Base-by-base conservation (phyloP, 2,888 invertebrate genomes). In the Heteromurus nitidus region DNA sequence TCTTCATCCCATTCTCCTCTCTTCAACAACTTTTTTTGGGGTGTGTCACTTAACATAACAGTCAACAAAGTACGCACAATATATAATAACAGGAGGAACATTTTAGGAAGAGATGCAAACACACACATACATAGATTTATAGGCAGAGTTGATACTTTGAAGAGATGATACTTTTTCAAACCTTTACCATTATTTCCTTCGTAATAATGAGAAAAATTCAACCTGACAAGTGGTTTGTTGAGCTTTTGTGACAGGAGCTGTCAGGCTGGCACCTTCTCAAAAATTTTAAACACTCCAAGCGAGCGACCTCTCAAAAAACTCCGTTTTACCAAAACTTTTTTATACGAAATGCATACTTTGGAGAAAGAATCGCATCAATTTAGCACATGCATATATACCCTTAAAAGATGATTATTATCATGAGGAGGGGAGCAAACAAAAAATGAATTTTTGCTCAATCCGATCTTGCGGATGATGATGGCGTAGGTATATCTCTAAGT, bases 191-290 rank as follows among this genome's bases (percentile, higher is more conserved):
- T 26, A n/a, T 22, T 60, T 76, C 26, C 36, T 58, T n/a, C n/a
- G 67, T 70, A 62, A 65, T 68, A 69, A 82, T 70, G 64, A 64
- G 65, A 74, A 65, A 74, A 74, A 64, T 74, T 55, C 36, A n/a
- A 26, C 5, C 69, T 85, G 84, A 85, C 80, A 85, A 84, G 85
- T 82, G 67, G 84, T 81, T 74, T 72, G 85, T 69, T 85, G 80
- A 85, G 83, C 64, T 80, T 74, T 84, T 82, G 73, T 84, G 85
- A 84, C 83, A 84, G 83, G 50, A 44, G 55, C 82, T 86, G 85
- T 84, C 85, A 84, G 68, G 30, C 84, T 84, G 76, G 64, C 82
- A 80, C 84, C 80, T 82, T 74, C 69, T 81, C 58, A 68, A 73
- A 73, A 69, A 77, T 62, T 60, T 69, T 62, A 58, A 42, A 69